phyloP scores from a whole-genome alignment of 2,888 invertebrate genomes.

The Acanthosepion lycidas region DNA sequence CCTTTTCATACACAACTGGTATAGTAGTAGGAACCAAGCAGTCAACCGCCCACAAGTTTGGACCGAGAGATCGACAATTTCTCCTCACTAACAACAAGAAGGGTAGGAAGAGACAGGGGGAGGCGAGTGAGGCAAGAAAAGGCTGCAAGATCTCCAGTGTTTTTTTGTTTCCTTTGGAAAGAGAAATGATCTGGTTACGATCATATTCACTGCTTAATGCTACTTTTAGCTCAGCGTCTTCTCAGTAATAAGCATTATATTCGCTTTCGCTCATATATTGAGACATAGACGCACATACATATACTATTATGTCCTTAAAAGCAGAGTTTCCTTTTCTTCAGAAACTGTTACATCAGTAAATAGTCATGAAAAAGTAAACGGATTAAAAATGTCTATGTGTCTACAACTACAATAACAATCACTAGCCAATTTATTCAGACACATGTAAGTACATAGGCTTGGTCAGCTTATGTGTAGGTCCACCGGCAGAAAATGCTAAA shows the following conservation, averaged over 20 bases:
- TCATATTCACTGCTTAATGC: neutral
- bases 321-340: neutral
- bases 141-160: neutral
- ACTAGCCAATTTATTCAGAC: too few relatives aligned
- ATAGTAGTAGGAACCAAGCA: slow-evolving; percentile 6
- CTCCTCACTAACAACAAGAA: neutral
- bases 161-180: neutral
- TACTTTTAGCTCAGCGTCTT: neutral
- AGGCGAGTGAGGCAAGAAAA: neutral
- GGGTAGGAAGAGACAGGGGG: neutral
- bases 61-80: slow-evolving; percentile 33
- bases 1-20: slow-evolving; percentile 15
- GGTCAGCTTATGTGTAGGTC: too few relatives aligned
- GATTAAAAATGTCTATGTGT: too few relatives aligned
- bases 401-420: too few relatives aligned
- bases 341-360: neutral
- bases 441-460: too few relatives aligned
- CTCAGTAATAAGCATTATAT: neutral
- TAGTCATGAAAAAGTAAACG: too few relatives aligned
- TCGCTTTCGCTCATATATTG: neutral
- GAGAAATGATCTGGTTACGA: neutral
- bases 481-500: too few relatives aligned
- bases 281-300: neutral
- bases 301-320: neutral
- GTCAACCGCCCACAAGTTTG: slow-evolving; percentile 33